Conservation (phyloP, 2,797 vertebrate species). For the Octomys mimax region DNA sequence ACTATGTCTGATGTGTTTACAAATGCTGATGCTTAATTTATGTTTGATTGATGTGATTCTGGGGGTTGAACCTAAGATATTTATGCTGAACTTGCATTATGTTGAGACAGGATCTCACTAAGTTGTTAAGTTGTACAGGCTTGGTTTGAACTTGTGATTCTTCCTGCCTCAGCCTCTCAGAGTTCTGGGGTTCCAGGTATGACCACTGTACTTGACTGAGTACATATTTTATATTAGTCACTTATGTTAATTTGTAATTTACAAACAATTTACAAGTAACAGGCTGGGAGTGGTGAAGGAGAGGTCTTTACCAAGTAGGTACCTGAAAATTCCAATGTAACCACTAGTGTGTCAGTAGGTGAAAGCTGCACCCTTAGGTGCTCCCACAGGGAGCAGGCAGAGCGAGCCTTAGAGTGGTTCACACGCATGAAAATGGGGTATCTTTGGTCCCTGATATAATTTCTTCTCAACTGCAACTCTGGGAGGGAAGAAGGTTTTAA, state of each 20-base stretch:
- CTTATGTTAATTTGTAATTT: not conserved
- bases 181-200: not conserved
- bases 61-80: not conserved
- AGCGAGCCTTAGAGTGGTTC: not conserved
- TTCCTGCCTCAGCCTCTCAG: not conserved
- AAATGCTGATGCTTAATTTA: not conserved
- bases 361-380: not conserved
- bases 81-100: not conserved
- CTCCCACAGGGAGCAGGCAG: conserved; percentile 1
- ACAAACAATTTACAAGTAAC: not conserved
- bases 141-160: not conserved
- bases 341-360: fast-evolving
- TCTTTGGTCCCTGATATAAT: not conserved
- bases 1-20: not conserved
- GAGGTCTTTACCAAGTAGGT: not conserved
- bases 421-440: not conserved
- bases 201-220: not conserved
- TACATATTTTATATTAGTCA: not conserved
- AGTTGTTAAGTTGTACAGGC: not conserved
- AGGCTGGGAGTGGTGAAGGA: not conserved
- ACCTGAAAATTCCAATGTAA: not conserved
- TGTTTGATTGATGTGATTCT: not conserved
- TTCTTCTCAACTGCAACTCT: not conserved
- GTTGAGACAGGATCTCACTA: not conserved
- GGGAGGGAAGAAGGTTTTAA: not conserved